Conservation (phyloP, 2,113 vertebrate species). For the Mixornis gularis region DNA sequence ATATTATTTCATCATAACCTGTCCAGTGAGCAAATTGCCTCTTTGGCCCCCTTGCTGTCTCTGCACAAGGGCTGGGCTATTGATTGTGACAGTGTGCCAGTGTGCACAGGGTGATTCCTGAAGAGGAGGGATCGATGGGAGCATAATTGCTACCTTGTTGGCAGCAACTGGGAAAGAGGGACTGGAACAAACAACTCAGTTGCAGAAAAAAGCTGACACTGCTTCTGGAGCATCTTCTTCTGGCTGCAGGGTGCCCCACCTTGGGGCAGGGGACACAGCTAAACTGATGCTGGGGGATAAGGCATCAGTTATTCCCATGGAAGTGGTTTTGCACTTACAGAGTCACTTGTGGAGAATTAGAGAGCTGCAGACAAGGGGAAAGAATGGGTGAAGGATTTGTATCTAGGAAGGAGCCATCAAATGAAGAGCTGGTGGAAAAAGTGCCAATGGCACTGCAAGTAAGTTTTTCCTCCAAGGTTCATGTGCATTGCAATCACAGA, state of each 20-base stretch:
- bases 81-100: neutral
- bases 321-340: neutral
- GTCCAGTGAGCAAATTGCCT: slow-evolving; percentile 41
- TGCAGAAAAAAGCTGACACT: neutral
- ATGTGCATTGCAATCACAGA: neutral
- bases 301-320: neutral
- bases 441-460: neutral
- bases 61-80: neutral
- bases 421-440: neutral
- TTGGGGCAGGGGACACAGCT: neutral
- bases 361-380: neutral
- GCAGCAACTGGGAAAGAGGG: neutral
- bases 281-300: neutral
- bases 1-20: slow-evolving; percentile 47
- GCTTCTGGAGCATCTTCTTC: neutral
- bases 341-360: neutral
- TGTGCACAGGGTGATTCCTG: neutral
- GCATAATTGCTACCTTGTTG: neutral
- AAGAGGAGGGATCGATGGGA: slow-evolving; percentile 7
- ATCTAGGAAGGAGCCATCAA: neutral
- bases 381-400: neutral
- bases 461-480: neutral
- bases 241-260: neutral
- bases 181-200: neutral
- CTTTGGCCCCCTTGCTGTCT: neutral